Base-by-base conservation (phyloP, 2,797 vertebrate species). In the Clarias laeviceps region DNA sequence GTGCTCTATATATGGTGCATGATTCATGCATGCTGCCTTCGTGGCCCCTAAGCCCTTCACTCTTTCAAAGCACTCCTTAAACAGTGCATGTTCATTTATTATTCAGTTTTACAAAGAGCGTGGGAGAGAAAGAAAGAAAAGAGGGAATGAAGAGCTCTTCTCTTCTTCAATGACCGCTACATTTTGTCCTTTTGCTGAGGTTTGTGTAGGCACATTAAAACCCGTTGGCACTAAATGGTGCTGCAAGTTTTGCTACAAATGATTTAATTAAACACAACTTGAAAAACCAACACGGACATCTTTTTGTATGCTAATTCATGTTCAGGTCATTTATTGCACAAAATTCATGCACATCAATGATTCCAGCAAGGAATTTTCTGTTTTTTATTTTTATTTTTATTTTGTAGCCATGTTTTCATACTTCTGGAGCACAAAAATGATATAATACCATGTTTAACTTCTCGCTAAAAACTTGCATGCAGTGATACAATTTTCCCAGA, bases 1-100 rank as follows among this genome's bases (percentile, higher is more conserved):
- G 61, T 56, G 61, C 54, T 4, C 15, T 61, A 17, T 62, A 62
- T 74, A 50, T n/a, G 45, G 69, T 65, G 70, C 27, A 54, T 57
- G 61, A 68, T 66, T 80, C 64, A 64, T 85, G 40, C n/a, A 29
- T 76, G 64, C 24, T 78, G 62, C n/a, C 15, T 34, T 20, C 73
- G 34, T 72, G 69, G 65, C 70, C 69, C 56, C 84, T 80, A 80
- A 83, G 54, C 77, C 50, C 80, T 68, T 73, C 32, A 83, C 22
- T 87, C 83, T 82, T 73, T 88, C 29, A 82, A 81, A 85, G 72
- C 78, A 85, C 82, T 86, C 40, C 78, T 87, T 64, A 66, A 88
- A 78, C 80, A 85, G 34, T 37, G 54, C 66, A 14, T 57, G 50
- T 40, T 62, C 84, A 86, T 85, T 84, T 70, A 85, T 88, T 89